Conservation (phyloP, 1,140 invertebrate genomes). For the Cotesia glomerata region DNA sequence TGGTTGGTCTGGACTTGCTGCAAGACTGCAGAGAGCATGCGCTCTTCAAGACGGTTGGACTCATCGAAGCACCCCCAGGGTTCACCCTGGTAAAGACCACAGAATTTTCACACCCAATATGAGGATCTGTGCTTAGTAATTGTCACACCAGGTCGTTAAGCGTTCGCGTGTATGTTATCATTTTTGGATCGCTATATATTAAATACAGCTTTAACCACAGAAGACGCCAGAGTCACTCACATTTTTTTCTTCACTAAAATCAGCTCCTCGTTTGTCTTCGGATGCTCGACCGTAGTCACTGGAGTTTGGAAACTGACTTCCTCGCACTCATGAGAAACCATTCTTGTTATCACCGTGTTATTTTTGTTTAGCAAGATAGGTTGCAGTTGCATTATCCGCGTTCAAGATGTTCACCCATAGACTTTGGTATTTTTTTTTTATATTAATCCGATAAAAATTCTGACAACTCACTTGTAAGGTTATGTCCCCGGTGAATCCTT, state of each 20-base stretch:
- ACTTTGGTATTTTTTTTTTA: too few species aligned
- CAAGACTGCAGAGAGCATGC: slow-evolving; percentile 99
- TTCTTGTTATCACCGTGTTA: too few species aligned
- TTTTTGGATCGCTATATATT: slow-evolving; percentile 92
- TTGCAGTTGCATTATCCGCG: too few species aligned
- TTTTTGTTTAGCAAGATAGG: too few species aligned
- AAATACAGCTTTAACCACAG: slow-evolving; percentile 86
- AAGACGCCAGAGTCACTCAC: slow-evolving; percentile 91
- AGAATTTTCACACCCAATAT: slow-evolving; percentile 95
- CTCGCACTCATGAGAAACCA: slow-evolving; percentile 97
- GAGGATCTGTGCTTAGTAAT: slow-evolving; percentile 97
- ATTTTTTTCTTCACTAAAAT: slow-evolving; percentile 95
- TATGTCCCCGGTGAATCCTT: too few species aligned
- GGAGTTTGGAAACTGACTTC: slow-evolving; percentile 88
- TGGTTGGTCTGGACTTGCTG: slow-evolving; percentile 96
- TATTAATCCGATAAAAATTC: too few species aligned
- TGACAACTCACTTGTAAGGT: too few species aligned
- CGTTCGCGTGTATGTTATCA: slow-evolving; percentile 78
- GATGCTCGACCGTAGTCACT: slow-evolving; percentile 91
- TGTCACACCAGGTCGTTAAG: slow-evolving; percentile 97
- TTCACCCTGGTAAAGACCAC: slow-evolving; percentile 90
- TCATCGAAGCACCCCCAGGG: slow-evolving; percentile 99
- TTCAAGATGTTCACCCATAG: too few species aligned
- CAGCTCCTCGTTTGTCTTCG: slow-evolving; percentile 99
- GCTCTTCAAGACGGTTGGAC: slow-evolving; percentile 98